Conservation (phyloP, 2,888 invertebrate genomes). For the Euproctis similis region DNA sequence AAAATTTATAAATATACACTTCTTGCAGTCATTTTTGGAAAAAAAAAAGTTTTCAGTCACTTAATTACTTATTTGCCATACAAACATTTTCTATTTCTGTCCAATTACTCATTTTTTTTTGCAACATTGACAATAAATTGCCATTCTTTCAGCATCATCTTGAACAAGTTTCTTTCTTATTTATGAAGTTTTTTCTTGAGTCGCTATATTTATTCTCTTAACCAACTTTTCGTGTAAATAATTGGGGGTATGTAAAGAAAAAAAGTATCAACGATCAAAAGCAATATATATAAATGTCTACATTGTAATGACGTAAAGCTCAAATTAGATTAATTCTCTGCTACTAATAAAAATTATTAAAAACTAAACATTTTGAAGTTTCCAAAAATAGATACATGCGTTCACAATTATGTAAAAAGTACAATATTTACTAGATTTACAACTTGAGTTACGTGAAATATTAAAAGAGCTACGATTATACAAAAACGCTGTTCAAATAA, state of each 20-base stretch:
- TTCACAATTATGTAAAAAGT: too few species aligned
- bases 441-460: too few species aligned
- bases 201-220: conserved; percentile 11
- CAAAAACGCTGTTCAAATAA: too few species aligned
- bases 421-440: conserved; percentile 2
- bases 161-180: too few species aligned
- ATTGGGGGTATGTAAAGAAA: conserved; percentile 17
- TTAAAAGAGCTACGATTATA: conserved; percentile 3
- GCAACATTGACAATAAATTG: conserved; percentile 52
- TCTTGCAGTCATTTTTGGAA: too few species aligned
- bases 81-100: too few species aligned
- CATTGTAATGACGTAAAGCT: conserved; percentile 49
- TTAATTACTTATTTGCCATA: too few species aligned
- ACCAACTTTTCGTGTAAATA: conserved; percentile 18
- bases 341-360: conserved; percentile 39
- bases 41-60: too few species aligned
- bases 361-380: conserved; percentile 13
- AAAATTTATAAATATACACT: too few species aligned
- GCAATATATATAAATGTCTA: conserved; percentile 49
- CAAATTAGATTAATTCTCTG: conserved; percentile 55
- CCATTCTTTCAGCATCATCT: too few species aligned
- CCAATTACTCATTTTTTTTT: too few species aligned
- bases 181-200: conserved; percentile 18
- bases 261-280: conserved; percentile 52
- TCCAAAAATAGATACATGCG: conserved; percentile 12